Evolutionary conservation across 1,140 invertebrate genomes (phyloP), one percentile per base, ranked within the genome.

Genomic region (Pantala flavescens): DNA sequence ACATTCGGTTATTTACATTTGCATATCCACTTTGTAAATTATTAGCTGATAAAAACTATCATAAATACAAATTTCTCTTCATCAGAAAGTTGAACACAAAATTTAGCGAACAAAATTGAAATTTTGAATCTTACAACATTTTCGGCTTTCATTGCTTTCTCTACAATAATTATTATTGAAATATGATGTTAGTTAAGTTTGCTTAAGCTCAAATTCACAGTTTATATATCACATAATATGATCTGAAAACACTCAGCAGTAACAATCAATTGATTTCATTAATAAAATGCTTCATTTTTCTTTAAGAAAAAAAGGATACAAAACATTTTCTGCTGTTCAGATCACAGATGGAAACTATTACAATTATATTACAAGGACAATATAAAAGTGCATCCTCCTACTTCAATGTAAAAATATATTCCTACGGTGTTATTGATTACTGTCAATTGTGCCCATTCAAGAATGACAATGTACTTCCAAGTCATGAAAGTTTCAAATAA

Each of bases 371-470:
- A 21, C 49, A 63, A 63, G 28, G 28, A 36, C 28, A 36, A 19
- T 63, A 63, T 63, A 63, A 63, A 63, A 63, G 14, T 63, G 49
- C n/a, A 63, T 36, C 49, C 14, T 63, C 16, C 49, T 21, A 63
- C 49, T 12, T 36, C 49, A 63, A 63, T 63, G 49, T 63, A 63
- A 63, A 63, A 63, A 63, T 63, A 63, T 16, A 63, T 63, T 63
- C 49, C n/a, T 21, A 63, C 28, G 28, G n/a, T 63, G n/a, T 21
- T 19, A 19, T 21, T 21, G 49, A 63, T 63, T 63, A 63, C 14
- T 63, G 14, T 63, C 49, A 63, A 63, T 63, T 63, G 49, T 63
- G 49, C 49, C 49, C 49, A 21, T 63, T 16, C n/a, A 63, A 16
- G n/a, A 19, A 21, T 19, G 49, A 63, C 49, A 63, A 21, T 63